Evolutionary conservation across 2,797 vertebrate species (phyloP).

Genomic region (Babyrousa celebensis): DNA sequence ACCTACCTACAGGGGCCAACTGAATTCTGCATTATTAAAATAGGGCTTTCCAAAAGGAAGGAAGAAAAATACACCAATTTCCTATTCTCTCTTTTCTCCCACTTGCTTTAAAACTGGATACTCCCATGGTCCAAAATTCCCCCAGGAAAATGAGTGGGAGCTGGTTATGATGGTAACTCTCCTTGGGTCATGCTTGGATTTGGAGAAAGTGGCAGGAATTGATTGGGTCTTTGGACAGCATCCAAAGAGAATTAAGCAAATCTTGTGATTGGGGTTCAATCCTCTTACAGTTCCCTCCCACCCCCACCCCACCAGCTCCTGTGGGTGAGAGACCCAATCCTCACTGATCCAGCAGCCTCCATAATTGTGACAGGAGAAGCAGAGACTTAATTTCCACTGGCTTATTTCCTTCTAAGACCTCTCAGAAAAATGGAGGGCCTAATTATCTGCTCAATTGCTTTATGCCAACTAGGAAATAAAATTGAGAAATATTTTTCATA

Average conservation of each 20-base stretch:
- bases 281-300: background rate
- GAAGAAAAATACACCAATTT: constrained; percentile 2
- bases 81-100: background rate
- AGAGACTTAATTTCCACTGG: background rate
- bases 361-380: background rate
- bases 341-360: background rate
- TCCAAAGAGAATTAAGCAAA: background rate
- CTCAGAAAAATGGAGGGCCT: constrained; percentile 9
- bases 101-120: background rate
- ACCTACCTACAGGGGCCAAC: background rate
- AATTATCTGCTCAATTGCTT: constrained; percentile 4
- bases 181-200: background rate
- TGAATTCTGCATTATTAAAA: background rate
- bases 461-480: background rate
- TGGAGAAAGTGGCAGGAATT: background rate
- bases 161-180: background rate
- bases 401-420: constrained; percentile 31
- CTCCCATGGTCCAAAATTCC: background rate
- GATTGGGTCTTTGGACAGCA: background rate
- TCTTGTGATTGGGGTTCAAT: background rate
- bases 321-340: background rate
- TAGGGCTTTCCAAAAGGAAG: background rate
- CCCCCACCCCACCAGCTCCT: background rate
- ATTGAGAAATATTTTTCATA: background rate
- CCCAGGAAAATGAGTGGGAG: background rate